Conservation (phyloP, 2,797 vertebrate species). For the Lagothrix lagotricha region DNA sequence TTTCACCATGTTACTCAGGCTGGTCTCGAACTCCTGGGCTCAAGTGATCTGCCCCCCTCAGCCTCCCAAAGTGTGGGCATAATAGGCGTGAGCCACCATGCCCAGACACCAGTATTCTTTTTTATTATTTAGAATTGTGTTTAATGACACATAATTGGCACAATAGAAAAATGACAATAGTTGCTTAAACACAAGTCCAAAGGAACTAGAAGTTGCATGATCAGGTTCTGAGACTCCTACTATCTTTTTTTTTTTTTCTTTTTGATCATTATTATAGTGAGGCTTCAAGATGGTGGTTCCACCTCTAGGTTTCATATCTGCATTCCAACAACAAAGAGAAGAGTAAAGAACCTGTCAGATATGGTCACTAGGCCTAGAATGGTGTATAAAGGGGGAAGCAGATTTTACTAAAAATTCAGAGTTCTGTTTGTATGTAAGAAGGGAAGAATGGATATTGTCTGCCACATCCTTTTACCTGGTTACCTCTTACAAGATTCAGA, state of each 20-base stretch:
- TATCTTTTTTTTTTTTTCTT: not conserved
- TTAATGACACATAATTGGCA: not conserved
- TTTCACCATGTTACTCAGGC: too few relatives aligned
- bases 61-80: not conserved
- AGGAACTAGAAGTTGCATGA: not conserved
- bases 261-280: not conserved
- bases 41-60: not conserved
- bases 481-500: not conserved
- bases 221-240: not conserved
- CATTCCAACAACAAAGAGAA: slow-evolving; percentile 15
- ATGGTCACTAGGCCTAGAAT: not conserved
- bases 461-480: slow-evolving; percentile 1
- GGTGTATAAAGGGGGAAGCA: not conserved
- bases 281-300: not conserved
- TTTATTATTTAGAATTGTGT: slow-evolving; percentile 28
- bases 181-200: slow-evolving; percentile 19
- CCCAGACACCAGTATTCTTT: not conserved
- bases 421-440: not conserved
- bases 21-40: too few relatives aligned
- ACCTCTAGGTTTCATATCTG: slow-evolving; percentile 19
- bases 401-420: not conserved
- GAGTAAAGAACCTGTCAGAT: not conserved
- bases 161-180: not conserved
- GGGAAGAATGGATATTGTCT: not conserved
- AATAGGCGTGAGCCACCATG: not conserved